phyloP scores from a whole-genome alignment of 1,140 invertebrate species.

The Achroia grisella region DNA sequence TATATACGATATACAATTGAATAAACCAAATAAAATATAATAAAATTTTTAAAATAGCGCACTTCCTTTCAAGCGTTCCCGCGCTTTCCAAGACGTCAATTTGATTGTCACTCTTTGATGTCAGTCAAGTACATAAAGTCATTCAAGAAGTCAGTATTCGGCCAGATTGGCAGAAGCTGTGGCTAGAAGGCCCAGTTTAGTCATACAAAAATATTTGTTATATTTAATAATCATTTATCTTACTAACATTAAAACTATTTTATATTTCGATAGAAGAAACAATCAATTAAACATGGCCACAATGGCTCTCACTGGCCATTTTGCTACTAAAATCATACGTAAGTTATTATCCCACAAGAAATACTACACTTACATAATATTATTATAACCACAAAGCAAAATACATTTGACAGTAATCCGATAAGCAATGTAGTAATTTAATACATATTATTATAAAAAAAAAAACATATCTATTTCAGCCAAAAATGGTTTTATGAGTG shows the following conservation, averaged over 20 bases:
- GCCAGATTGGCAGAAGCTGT: too few species aligned
- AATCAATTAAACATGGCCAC: constrained; percentile 51
- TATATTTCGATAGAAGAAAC: background rate
- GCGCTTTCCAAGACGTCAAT: too few species aligned
- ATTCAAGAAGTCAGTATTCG: too few species aligned
- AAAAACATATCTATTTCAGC: constrained; percentile 28
- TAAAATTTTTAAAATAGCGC: too few species aligned
- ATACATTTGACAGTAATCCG: background rate
- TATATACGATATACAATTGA: too few species aligned
- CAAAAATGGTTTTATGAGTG: constrained; percentile 46
- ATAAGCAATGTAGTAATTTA: background rate
- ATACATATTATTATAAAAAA: background rate
- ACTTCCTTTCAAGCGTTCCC: too few species aligned
- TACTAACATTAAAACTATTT: background rate
- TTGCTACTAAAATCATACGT: constrained; percentile 50
- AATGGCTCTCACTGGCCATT: constrained; percentile 48
- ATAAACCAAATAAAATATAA: too few species aligned
- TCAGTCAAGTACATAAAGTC: too few species aligned
- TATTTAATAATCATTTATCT: background rate
- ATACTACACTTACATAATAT: constrained; percentile 39
- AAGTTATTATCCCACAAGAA: constrained; percentile 19
- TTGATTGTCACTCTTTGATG: too few species aligned
- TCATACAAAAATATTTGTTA: too few species aligned
- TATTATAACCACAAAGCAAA: background rate
- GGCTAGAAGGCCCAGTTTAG: too few species aligned